These are phyloP conservation scores for Gadopsis marmoratus DNA, from an alignment of 2,797 vertebrate genomes.

Conservation along the genomic window DNA sequence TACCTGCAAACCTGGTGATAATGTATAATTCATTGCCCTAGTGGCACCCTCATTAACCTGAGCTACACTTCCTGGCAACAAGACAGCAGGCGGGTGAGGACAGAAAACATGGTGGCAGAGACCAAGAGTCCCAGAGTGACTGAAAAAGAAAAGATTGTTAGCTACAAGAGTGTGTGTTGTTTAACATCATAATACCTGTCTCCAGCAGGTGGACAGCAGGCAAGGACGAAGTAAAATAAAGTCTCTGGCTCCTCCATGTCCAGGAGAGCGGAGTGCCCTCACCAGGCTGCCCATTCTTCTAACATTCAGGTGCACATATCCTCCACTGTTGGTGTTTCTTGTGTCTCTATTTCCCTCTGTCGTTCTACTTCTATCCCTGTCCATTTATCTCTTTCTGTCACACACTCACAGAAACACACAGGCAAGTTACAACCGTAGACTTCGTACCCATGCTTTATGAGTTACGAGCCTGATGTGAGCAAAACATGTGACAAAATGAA, in stretches of 20 bases:
- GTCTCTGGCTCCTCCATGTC: constrained; percentile 19
- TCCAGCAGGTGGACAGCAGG: constrained; percentile 39
- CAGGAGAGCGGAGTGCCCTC: constrained; percentile 10
- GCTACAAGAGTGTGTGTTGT: constrained; percentile 15
- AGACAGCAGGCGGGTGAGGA: constrained; percentile 24
- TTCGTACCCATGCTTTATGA: constrained; percentile 53
- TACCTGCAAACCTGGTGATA: constrained; percentile 39
- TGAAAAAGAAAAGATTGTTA: constrained; percentile 36
- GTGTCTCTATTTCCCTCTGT: constrained; percentile 12
- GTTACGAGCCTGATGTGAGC: constrained; percentile 14
- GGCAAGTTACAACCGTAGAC: constrained; percentile 28
- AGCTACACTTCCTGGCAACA: constrained; percentile 77
- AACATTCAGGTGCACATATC: constrained; percentile 33
- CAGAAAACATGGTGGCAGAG: constrained; percentile 31
- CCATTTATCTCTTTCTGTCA: not conserved
- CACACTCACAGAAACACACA: constrained; percentile 16
- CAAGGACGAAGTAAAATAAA: constrained; percentile 34
- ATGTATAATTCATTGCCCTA: constrained; percentile 58
- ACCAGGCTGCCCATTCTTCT: constrained; percentile 47
- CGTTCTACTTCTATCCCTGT: not conserved
- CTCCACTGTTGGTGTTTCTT: constrained; percentile 42
- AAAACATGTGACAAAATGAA: constrained; percentile 30
- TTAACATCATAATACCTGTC: constrained; percentile 37
- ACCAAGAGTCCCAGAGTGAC: constrained; percentile 30
- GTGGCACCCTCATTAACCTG: constrained; percentile 48